Percentiles rank a stretch among this genome's conserved stretches.
Evolutionary conservation across 1,140 invertebrate genomes (phyloP).

Genomic region (Drosophila pandora): DNA sequence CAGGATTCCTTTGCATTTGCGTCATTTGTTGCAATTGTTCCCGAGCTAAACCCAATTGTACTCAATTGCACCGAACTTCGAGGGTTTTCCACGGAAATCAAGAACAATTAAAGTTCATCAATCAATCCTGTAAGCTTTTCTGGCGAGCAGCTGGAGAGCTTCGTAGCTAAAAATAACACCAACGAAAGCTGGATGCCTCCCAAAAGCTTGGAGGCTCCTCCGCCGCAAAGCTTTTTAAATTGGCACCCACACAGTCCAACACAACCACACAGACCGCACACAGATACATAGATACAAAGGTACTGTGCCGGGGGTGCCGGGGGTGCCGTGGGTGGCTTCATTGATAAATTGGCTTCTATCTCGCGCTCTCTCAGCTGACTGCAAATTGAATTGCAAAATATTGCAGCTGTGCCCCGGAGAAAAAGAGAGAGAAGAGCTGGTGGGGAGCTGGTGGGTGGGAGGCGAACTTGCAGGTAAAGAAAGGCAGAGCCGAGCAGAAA

Average conservation of each 20-base stretch:
- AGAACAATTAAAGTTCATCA: neutral
- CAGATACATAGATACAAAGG: neutral
- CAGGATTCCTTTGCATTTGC: constrained; percentile 33
- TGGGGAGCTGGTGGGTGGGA: neutral
- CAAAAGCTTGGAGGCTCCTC: constrained; percentile 30
- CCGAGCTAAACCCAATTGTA: neutral
- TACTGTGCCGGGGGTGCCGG: constrained; percentile 64
- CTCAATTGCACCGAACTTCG: neutral
- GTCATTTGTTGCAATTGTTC: constrained; percentile 37
- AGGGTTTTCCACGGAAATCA: constrained; percentile 25
- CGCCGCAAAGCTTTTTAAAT: constrained; percentile 37
- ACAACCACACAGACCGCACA: constrained; percentile 1
- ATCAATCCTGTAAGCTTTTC: constrained; percentile 50
- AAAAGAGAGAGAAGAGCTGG: constrained; percentile 1
- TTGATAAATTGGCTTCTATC: constrained; percentile 68
- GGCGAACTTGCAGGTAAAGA: neutral
- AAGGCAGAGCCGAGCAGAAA: constrained; percentile 18
- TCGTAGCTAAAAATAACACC: constrained; percentile 60
- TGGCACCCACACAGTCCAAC: constrained; percentile 14
- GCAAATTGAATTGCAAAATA: constrained; percentile 79
- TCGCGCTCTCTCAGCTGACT: constrained; percentile 39
- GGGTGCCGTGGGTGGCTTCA: constrained; percentile 74
- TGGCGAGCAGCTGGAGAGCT: constrained; percentile 9
- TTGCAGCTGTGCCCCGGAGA: constrained; percentile 60
- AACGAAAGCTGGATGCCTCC: constrained; percentile 35